Evolutionary conservation across 2,113 vertebrate genomes (phyloP), one percentile per base, ranked within the genome.

Genomic region (Burhinus bistriatus): DNA sequence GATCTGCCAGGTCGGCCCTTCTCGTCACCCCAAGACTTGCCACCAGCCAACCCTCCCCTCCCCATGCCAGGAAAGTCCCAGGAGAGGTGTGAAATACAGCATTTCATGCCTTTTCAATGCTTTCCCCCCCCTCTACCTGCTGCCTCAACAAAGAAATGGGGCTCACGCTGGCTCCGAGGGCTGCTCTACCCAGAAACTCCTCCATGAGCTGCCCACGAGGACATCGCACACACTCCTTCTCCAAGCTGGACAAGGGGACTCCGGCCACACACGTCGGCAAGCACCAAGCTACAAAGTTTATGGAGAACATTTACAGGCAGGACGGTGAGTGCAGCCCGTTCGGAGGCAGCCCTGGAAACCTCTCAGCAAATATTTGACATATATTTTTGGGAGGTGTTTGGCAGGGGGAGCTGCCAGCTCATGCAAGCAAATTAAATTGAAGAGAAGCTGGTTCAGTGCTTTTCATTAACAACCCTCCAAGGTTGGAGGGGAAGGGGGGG

Each of bases 401-500:
- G 52, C 51, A 57, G 17, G 12, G 16, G 25, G 58, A 49, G 8
- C 73, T 87, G 83, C 83, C 96, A 83, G 80, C 78, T 95, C 85
- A 78, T 58, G 83, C 83, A 95, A 87, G 89, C 76, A 91, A 97
- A 96, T 95, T 89, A 96, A 98, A 96, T 87, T 94, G 95, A 88
- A 94, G 78, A 59, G 92, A 96, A 94, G 91, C 73, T 97, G 97
- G 92, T 97, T 96, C 94, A 96, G 78, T 94, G 97, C 88, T 97
- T 97, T 97, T 93, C 90, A 95, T 97, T 95, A 97, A 90, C 91
- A 97, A 90, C 54, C 78, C 77, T 94, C 75, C 66, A 78, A 90
- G 21, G 44, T 14, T 6, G 14, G 42, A 15, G 32, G 26, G 18
- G 40, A 16, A 15, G 22, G 36, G 11, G 12, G 21, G 15, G 44